Evolutionary conservation across 2,888 invertebrate genomes (phyloP).

Genomic region (Neria commutata): DNA sequence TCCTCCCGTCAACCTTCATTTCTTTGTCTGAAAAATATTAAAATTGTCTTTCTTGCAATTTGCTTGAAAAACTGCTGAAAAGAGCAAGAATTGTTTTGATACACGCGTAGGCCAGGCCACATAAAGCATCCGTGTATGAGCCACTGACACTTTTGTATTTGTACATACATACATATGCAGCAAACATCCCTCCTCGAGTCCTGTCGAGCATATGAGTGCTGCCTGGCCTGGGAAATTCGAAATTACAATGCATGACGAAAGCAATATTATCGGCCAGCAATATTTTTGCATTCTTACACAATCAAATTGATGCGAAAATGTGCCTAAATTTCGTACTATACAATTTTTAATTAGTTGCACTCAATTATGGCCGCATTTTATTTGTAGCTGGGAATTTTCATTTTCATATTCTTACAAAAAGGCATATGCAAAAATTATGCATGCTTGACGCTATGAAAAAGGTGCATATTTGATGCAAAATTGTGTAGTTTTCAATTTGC

Average conservation of each 20-base stretch:
- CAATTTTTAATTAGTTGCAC: constrained; percentile 18
- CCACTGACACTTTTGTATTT: too few species aligned
- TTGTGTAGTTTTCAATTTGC: too few species aligned
- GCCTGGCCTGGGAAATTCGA: not conserved
- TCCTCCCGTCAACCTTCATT: too few species aligned
- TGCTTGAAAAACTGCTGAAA: not conserved
- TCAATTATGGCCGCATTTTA: constrained; percentile 9
- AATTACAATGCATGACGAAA: not conserved
- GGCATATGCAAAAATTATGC: too few species aligned
- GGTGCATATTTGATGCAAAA: too few species aligned
- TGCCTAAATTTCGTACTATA: not conserved
- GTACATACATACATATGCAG: too few species aligned
- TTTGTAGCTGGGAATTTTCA: not conserved
- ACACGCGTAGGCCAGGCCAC: not conserved
- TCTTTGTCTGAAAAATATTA: not conserved
- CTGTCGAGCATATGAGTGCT: too few species aligned
- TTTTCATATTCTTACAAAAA: too few species aligned
- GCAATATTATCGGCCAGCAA: not conserved
- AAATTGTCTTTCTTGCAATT: not conserved
- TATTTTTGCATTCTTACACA: not conserved
- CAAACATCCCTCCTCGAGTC: not conserved
- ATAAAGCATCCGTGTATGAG: not conserved
- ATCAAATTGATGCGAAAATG: not conserved
- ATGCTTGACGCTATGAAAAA: not conserved
- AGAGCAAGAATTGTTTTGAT: not conserved